Evolutionary conservation across 92 coral and sea anemone genomes (phyloP).

Genomic region (Epizoanthus scotinus): DNA sequence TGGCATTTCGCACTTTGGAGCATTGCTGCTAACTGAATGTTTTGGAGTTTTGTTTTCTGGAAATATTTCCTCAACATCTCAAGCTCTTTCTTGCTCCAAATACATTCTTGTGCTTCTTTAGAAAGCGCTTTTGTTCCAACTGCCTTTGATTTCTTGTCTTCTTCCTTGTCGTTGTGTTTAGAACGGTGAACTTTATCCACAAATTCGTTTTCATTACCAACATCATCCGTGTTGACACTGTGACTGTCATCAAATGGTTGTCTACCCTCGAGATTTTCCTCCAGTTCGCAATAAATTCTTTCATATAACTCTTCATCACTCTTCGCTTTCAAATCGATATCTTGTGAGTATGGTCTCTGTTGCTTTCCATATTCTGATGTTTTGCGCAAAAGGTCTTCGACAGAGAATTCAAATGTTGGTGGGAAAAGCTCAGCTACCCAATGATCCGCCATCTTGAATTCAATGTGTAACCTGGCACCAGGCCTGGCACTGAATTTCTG

Average conservation of each 20-base stretch:
- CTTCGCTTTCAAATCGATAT: constrained; percentile 19
- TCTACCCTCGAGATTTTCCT: not conserved
- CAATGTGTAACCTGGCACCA: not conserved
- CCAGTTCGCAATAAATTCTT: constrained; percentile 31
- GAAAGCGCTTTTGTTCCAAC: not conserved
- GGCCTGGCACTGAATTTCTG: not conserved
- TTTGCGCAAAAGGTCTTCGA: constrained; percentile 49
- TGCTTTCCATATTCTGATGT: constrained; percentile 15
- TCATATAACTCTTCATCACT: constrained; percentile 39
- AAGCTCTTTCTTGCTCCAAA: constrained; percentile 83
- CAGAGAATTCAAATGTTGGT: constrained; percentile 79
- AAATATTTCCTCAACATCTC: constrained; percentile 70
- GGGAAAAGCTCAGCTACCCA: constrained; percentile 92
- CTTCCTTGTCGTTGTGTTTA: constrained; percentile 21
- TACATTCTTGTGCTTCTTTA: constrained; percentile 43
- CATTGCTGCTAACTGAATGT: constrained; percentile 75
- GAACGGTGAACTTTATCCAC: not conserved
- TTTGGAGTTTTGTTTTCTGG: constrained; percentile 84
- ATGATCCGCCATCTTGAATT: constrained; percentile 77
- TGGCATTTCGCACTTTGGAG: constrained; percentile 69
- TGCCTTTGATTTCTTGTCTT: constrained; percentile 10
- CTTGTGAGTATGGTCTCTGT: not conserved
- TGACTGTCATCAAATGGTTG: not conserved
- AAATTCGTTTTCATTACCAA: too few species aligned
- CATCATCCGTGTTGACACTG: too few species aligned